These are phyloP conservation scores for Mimas tiliae DNA, from an alignment of 2,888 invertebrate genomes.

Conservation along the genomic window DNA sequence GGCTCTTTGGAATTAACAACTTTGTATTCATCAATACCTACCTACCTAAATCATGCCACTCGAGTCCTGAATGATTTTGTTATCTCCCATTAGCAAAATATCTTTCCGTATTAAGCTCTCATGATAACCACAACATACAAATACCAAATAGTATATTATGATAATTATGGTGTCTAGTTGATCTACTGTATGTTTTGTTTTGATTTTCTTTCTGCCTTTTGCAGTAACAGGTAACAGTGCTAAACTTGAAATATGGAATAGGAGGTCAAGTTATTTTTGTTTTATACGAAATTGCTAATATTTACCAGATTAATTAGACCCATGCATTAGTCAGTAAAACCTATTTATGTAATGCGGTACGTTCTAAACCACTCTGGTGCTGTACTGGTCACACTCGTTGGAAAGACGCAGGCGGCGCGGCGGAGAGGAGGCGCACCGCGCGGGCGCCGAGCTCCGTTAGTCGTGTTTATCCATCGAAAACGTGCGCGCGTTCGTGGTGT, in stretches of 20 bases:
- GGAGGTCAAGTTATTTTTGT: not conserved
- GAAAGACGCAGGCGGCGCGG: constrained; percentile 40
- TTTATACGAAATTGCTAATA: not conserved
- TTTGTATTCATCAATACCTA: too few species aligned
- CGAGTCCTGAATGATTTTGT: too few species aligned
- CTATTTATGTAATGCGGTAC: not conserved
- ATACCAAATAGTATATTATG: too few species aligned
- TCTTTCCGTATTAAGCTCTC: too few species aligned
- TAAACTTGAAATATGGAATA: not conserved
- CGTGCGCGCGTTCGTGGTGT: constrained; percentile 66
- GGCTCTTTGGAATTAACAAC: too few species aligned
- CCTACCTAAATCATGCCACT: too few species aligned
- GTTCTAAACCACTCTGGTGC: constrained; percentile 57
- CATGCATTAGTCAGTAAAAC: not conserved
- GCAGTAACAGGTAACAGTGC: not conserved
- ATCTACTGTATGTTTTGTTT: not conserved
- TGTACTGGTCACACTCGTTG: constrained; percentile 59
- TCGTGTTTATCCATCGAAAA: constrained; percentile 59
- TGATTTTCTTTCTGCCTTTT: too few species aligned
- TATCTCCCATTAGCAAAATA: too few species aligned
- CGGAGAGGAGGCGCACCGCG: constrained; percentile 54
- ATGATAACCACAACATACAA: too few species aligned
- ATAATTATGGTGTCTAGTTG: too few species aligned
- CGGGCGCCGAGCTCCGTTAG: constrained; percentile 63
- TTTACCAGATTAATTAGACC: not conserved